These are phyloP conservation scores for Drosophila auraria DNA, from an alignment of 1,140 invertebrate species.

Conservation along the genomic window DNA sequence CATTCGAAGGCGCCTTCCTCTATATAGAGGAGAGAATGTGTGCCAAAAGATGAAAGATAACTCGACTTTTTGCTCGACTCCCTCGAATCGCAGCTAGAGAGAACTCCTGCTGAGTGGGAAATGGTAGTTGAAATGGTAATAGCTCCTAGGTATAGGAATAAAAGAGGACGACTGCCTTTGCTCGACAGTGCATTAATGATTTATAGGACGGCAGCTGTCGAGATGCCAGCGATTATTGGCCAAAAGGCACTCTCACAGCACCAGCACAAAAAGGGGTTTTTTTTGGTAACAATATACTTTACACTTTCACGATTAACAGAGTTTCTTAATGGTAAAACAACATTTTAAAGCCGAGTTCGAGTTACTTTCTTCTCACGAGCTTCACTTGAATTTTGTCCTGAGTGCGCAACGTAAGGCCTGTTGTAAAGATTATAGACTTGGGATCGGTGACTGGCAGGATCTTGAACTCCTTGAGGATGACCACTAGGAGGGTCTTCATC, in stretches of 20 bases:
- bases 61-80: constrained; percentile 42
- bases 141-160: constrained; percentile 14
- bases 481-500: constrained; percentile 85
- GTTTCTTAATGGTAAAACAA: not conserved
- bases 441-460: constrained; percentile 79
- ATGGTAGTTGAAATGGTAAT: constrained; percentile 36
- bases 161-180: constrained; percentile 53
- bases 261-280: constrained; percentile 1
- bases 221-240: constrained; percentile 71
- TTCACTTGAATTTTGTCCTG: constrained; percentile 65
- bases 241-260: not conserved
- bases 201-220: constrained; percentile 56
- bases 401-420: constrained; percentile 66
- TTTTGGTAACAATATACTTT: not conserved
- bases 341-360: not conserved
- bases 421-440: constrained; percentile 60
- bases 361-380: constrained; percentile 51
- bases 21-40: constrained; percentile 16
- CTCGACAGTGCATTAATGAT: constrained; percentile 74
- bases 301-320: not conserved
- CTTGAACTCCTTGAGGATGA: constrained; percentile 81
- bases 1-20: constrained; percentile 35
- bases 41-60: constrained; percentile 63
- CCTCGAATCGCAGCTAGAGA: constrained; percentile 9
- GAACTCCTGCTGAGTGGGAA: constrained; percentile 28